Evolutionary conservation across 2,888 invertebrate species (phyloP).

Genomic region (Imbricaverruca yamaguchii): DNA sequence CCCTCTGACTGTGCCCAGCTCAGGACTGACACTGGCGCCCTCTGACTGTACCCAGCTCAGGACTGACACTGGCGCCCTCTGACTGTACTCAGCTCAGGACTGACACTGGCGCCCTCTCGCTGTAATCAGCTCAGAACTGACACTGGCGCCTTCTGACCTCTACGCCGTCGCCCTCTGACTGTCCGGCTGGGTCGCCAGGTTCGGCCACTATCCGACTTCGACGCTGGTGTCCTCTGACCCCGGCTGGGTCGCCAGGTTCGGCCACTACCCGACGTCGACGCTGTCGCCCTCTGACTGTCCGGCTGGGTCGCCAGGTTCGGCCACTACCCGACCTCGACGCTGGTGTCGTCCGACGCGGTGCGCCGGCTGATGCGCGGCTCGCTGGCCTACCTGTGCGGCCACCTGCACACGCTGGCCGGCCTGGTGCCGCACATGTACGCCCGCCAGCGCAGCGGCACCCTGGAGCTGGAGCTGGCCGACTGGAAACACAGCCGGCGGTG

Average conservation of each 20-base stretch:
- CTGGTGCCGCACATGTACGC: conserved; percentile 77
- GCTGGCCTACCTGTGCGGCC: conserved; percentile 78
- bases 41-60: too few relatives aligned
- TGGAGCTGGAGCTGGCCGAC: conserved; percentile 83
- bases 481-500: conserved; percentile 86
- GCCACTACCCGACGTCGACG: neutral
- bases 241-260: too few relatives aligned
- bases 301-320: conserved; percentile 72
- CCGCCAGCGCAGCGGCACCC: conserved; percentile 66
- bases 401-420: conserved; percentile 76
- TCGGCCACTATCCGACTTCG: conserved; percentile 88
- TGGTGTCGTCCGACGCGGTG: conserved; percentile 51
- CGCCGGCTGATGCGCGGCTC: conserved; percentile 41
- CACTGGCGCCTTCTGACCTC: conserved; percentile 58
- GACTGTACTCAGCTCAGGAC: conserved; percentile 42
- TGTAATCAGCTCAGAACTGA: conserved; percentile 42
- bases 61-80: neutral
- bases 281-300: conserved; percentile 32
- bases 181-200: conserved; percentile 61
- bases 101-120: too few relatives aligned
- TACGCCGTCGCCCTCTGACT: neutral
- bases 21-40: too few relatives aligned
- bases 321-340: conserved; percentile 85
- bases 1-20: too few relatives aligned
- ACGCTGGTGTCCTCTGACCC: conserved; percentile 59